Conservation (phyloP, 2,797 vertebrate genomes). For the Acanthornis magna region DNA sequence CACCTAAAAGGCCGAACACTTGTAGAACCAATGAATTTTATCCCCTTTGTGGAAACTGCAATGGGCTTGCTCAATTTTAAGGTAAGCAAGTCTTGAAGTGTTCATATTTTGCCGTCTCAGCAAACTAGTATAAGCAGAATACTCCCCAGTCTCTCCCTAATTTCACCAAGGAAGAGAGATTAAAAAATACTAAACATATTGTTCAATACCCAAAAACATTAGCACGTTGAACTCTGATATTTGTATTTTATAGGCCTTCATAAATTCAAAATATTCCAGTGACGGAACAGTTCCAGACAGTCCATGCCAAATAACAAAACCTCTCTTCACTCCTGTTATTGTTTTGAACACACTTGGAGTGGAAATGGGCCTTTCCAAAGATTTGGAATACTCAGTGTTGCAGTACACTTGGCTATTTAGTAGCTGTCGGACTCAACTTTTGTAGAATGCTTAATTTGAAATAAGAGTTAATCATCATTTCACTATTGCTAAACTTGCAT, state of each 20-base stretch:
- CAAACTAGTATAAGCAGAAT: neutral
- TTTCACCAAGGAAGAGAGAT: neutral
- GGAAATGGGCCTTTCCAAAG: neutral
- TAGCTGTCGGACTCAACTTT: neutral
- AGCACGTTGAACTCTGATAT: neutral
- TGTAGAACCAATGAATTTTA: slow-evolving; percentile 90
- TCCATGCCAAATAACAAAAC: neutral
- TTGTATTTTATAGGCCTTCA: neutral
- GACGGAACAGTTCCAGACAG: neutral
- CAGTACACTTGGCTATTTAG: neutral
- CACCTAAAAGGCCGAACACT: slow-evolving; percentile 89
- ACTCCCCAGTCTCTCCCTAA: neutral
- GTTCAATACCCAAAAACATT: neutral
- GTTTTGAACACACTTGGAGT: neutral
- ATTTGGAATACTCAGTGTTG: neutral
- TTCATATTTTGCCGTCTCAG: slow-evolving; percentile 41
- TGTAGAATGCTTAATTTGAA: neutral
- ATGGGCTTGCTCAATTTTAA: slow-evolving; percentile 98
- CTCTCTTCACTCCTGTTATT: neutral
- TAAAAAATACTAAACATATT: neutral
- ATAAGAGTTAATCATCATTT: neutral
- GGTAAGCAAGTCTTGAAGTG: slow-evolving; percentile 82
- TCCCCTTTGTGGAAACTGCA: slow-evolving; percentile 99
- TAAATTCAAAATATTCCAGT: neutral
- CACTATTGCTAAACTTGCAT: neutral